phyloP scores from a whole-genome alignment of 1,140 invertebrate species.

The Idris sp. region DNA sequence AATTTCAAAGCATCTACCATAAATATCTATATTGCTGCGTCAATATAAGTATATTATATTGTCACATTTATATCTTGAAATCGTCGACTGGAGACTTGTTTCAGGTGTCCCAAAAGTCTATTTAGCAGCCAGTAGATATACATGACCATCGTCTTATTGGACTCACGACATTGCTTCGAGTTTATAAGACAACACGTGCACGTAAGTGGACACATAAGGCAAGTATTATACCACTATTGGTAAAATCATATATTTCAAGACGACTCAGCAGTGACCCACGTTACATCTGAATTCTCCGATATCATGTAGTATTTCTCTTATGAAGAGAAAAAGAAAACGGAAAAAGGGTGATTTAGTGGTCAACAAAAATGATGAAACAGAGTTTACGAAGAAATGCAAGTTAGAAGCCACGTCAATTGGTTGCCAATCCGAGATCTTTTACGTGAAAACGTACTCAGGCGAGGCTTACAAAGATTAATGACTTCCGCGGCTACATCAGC shows the following conservation, averaged over 20 bases:
- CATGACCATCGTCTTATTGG: constrained; percentile 19
- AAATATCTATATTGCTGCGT: constrained; percentile 3
- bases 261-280: constrained; percentile 9
- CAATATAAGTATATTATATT: constrained; percentile 19
- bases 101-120: constrained; percentile 13
- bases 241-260: constrained; percentile 5
- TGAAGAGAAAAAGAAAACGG: constrained; percentile 10
- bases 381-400: constrained; percentile 5
- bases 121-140: constrained; percentile 16
- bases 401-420: constrained; percentile 36
- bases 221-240: constrained; percentile 30
- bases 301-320: constrained; percentile 9
- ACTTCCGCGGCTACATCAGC: constrained; percentile 26
- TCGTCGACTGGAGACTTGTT: constrained; percentile 9
- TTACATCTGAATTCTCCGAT: constrained; percentile 23
- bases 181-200: constrained; percentile 50
- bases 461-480: constrained; percentile 56
- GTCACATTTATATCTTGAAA: constrained; percentile 24
- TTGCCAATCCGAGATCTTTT: constrained; percentile 52
- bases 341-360: not conserved
- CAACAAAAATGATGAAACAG: constrained; percentile 27
- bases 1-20: not conserved
- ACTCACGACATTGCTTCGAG: constrained; percentile 14
- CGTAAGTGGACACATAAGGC: constrained; percentile 43
- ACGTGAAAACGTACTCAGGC: constrained; percentile 43